Evolutionary conservation across 23 tunicate genomes (phyloP), one percentile per base, ranked within the genome.

Genomic region (Styela clava): DNA sequence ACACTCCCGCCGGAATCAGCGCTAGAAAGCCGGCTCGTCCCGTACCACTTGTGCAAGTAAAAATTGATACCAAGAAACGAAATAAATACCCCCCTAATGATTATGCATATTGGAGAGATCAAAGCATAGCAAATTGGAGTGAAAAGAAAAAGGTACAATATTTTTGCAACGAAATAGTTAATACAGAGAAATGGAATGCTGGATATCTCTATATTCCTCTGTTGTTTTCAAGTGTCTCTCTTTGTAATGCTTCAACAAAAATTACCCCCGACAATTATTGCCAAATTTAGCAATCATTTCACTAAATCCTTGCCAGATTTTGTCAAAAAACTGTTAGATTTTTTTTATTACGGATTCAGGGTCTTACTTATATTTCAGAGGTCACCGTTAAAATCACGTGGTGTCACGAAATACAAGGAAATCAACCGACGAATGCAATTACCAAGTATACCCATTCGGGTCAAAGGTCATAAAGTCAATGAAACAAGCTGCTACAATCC

Each of bases 381-480:
- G 16, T 27, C 29, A 3, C 70, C 37, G 9, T 23, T 9, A 33
- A 26, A 33, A 71, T 21, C 44, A 3, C 28, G 7, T 16, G 35
- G 35, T 21, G 9, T 3, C 31, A 62, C 69, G 23, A 77, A 78
- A 52, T 83, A 88, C 27, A 81, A 85, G 0, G 86, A 83, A 30
- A 36, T 52, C 22, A 82, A 85, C 18, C 84, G 94, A 29, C 74
- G 78, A 21, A 31, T 79, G 2, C 73, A 77, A 28, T 62, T 89
- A 63, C 95, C 95, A 24, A 24, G 22, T 33, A 80, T 89, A 19
- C 95, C 95, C 2, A 78, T 89, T 20, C 82, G 89, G 2, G 86
- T 89, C 16, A 81, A 85, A 64, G 95, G 95, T 18, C 35, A 85
- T 74, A 74, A 74, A 63, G 88, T 87, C 0, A 35, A 37, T 21